These are phyloP conservation scores for Numenius arquata DNA, from an alignment of 2,113 vertebrate species.

Conservation along the genomic window DNA sequence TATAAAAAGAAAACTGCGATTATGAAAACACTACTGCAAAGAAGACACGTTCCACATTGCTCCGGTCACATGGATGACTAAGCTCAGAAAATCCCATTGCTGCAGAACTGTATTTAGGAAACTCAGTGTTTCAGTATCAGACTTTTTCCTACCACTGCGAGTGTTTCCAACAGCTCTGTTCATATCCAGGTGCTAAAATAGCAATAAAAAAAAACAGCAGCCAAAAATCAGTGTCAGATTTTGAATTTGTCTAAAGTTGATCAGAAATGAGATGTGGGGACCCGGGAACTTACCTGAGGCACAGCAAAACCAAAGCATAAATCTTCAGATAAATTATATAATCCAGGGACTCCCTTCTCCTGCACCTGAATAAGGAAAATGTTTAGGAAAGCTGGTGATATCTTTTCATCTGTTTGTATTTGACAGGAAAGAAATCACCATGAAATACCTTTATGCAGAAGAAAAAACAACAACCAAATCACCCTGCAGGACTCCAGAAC, in stretches of 20 bases:
- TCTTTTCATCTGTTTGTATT: not conserved
- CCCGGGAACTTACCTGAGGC: not conserved
- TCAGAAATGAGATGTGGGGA: not conserved
- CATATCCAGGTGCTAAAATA: not conserved
- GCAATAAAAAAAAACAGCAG: not conserved
- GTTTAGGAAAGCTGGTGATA: not conserved
- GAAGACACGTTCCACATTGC: not conserved
- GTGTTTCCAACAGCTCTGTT: not conserved
- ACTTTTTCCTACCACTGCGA: not conserved
- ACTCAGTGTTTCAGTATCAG: not conserved
- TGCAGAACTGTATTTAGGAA: not conserved
- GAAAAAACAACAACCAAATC: not conserved
- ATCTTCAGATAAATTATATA: not conserved
- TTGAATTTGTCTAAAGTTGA: not conserved
- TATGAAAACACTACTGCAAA: not conserved
- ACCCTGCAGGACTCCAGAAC: not conserved
- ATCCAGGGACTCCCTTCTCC: not conserved
- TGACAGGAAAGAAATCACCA: not conserved
- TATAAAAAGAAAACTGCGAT: not conserved
- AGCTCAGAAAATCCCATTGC: not conserved
- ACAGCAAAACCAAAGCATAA: not conserved
- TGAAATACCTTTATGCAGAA: not conserved
- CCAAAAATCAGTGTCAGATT: not conserved
- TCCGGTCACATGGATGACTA: accelerated
- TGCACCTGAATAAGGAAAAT: not conserved